Conservation (phyloP, 1,140 invertebrate species). For the Heterodera carotae region DNA sequence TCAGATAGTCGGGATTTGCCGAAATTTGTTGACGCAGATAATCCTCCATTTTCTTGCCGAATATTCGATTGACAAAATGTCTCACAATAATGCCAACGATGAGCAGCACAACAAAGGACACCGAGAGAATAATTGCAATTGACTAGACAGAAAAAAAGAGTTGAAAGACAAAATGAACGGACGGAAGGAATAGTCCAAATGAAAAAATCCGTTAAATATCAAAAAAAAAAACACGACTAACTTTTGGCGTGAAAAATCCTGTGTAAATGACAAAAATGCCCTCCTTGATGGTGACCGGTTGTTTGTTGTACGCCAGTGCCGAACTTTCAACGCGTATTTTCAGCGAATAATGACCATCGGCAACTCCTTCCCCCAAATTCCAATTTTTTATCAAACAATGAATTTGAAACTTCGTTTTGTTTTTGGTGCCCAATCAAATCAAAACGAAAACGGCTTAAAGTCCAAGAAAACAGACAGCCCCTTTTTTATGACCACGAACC, state of each 20-base stretch:
- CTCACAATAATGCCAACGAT: slow-evolving; percentile 53
- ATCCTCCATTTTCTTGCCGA: slow-evolving; percentile 55
- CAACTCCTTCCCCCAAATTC: too few relatives aligned
- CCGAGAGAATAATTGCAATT: slow-evolving; percentile 32
- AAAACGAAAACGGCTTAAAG: too few relatives aligned
- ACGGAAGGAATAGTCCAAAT: too few relatives aligned
- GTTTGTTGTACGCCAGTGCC: slow-evolving; percentile 73
- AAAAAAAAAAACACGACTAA: neutral
- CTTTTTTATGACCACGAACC: too few relatives aligned
- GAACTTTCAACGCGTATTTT: slow-evolving; percentile 78
- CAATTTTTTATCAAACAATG: too few relatives aligned
- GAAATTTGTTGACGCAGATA: slow-evolving; percentile 55
- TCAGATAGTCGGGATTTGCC: slow-evolving; percentile 69
- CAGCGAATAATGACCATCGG: slow-evolving; percentile 82
- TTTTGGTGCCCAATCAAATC: too few relatives aligned
- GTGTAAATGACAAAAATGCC: slow-evolving; percentile 73
- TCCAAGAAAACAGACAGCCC: too few relatives aligned
- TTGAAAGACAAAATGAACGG: too few relatives aligned
- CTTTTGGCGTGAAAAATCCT: slow-evolving; percentile 44
- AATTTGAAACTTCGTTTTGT: slow-evolving; percentile 65
- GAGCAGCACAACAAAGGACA: slow-evolving; percentile 57
- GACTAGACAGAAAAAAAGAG: slow-evolving; percentile 26
- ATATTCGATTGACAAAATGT: slow-evolving; percentile 39
- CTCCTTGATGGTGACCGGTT: slow-evolving; percentile 70
- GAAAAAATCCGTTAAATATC: neutral